phyloP scores from a whole-genome alignment of 2,113 vertebrate genomes.

The Albula glossodonta region DNA sequence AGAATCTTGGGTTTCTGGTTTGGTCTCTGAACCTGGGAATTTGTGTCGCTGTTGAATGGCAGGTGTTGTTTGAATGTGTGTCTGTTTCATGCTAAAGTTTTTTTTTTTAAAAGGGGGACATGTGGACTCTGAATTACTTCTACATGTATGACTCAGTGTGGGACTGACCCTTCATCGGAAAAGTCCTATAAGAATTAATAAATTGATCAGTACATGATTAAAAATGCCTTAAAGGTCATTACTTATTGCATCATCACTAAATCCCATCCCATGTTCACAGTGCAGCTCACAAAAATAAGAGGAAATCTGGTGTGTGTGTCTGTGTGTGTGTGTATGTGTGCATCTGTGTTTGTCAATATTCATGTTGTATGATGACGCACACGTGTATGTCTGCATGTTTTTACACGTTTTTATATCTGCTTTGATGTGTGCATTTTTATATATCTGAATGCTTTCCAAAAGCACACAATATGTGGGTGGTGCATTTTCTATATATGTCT shows the following conservation, averaged over 20 bases:
- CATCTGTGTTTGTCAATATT: too few species aligned
- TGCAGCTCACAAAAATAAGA: neutral
- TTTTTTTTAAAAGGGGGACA: slow-evolving; percentile 47
- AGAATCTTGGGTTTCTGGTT: slow-evolving; percentile 19
- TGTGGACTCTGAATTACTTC: slow-evolving; percentile 49
- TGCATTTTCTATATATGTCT: too few species aligned
- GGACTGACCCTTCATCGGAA: slow-evolving; percentile 48
- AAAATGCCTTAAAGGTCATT: slow-evolving; percentile 48
- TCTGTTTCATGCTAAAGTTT: slow-evolving; percentile 52
- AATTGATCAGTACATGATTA: slow-evolving; percentile 68
- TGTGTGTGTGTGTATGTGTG: slow-evolving; percentile 2
- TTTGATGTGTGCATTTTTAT: neutral
- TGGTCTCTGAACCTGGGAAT: slow-evolving; percentile 36
- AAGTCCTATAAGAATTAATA: slow-evolving; percentile 72
- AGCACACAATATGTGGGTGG: too few species aligned
- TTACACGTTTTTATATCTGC: neutral
- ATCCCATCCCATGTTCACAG: neutral
- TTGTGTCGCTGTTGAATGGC: slow-evolving; percentile 40
- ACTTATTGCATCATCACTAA: slow-evolving; percentile 20
- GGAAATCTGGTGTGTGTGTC: neutral
- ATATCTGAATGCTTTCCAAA: too few species aligned
- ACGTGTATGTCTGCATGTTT: neutral
- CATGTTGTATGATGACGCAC: too few species aligned
- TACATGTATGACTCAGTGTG: slow-evolving; percentile 64
- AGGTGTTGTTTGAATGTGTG: slow-evolving; percentile 61